Evolutionary conservation across 2,888 invertebrate species (phyloP).

Genomic region (Apoda limacodes): DNA sequence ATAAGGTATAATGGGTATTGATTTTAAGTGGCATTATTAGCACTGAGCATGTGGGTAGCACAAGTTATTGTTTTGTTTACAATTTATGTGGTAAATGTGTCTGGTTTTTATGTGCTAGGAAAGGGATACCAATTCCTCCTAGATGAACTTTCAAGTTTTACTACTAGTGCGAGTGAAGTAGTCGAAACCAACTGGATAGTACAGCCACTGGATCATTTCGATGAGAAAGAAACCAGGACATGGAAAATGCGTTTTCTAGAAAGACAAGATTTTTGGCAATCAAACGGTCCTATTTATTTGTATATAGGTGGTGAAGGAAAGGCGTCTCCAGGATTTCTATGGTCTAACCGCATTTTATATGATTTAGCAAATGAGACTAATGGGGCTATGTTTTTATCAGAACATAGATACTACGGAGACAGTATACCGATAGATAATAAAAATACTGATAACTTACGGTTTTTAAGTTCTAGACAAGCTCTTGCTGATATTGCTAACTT

Average conservation of each 20-base stretch:
- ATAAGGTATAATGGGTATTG: no score
- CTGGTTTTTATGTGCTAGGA: no score
- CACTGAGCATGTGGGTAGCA: no score
- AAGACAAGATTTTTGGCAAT: conserved; percentile 37
- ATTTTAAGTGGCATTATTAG: no score
- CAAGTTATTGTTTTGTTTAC: no score
- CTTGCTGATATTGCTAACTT: conserved; percentile 44
- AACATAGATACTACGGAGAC: conserved; percentile 54
- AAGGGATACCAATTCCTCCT: no score
- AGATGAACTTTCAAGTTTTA: no score
- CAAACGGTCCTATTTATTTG: conserved; percentile 41
- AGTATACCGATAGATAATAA: conserved; percentile 43
- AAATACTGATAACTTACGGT: no score
- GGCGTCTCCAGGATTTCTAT: conserved; percentile 32
- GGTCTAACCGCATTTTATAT: conserved; percentile 38
- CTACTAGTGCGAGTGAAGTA: no score
- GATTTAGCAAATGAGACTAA: conserved; percentile 51
- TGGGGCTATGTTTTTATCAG: conserved; percentile 45
- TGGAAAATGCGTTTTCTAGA: conserved; percentile 54
- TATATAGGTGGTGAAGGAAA: conserved; percentile 45
- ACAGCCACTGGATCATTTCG: conserved; percentile 49
- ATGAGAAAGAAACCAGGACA: conserved; percentile 30
- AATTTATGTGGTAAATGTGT: no score
- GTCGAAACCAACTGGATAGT: conserved; percentile 36
- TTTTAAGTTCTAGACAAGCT: conserved; percentile 44